A percentile compares a stretch with the other conserved stretches of the same genome.
Evolutionary conservation across 2,113 vertebrate genomes (phyloP).

Genomic region (Pagrus major): DNA sequence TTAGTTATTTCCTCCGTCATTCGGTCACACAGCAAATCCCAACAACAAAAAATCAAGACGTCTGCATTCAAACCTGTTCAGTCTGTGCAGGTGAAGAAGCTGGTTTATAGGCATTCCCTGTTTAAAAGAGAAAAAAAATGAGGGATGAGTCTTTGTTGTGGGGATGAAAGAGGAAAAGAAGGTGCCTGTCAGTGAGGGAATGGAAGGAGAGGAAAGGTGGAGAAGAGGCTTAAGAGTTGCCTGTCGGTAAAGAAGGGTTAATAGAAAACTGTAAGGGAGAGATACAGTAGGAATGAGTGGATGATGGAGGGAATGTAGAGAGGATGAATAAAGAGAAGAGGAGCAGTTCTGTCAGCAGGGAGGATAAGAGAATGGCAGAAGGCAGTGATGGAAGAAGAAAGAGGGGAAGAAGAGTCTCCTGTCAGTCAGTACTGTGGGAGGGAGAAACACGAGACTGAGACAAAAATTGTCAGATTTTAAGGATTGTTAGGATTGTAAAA

Average conservation of each 20-base stretch:
- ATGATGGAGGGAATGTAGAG: conserved; percentile 48
- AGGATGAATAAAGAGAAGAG: conserved; percentile 28
- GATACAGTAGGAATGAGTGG: conserved; percentile 43
- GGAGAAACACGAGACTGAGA: not conserved
- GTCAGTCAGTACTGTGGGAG: conserved; percentile 21
- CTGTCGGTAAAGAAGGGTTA: conserved; percentile 52
- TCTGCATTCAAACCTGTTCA: conserved; percentile 24
- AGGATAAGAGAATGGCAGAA: not conserved
- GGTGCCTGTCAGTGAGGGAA: conserved; percentile 23
- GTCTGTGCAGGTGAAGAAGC: not conserved
- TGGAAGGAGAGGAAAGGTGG: conserved; percentile 44
- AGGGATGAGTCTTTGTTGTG: conserved; percentile 28
- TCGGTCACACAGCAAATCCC: conserved; percentile 5
- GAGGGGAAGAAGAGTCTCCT: not conserved
- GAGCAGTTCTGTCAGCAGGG: conserved; percentile 25
- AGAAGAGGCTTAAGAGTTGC: conserved; percentile 30
- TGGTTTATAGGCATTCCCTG: conserved; percentile 24
- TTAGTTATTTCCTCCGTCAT: not conserved
- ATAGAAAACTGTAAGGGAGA: conserved; percentile 54
- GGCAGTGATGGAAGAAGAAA: conserved; percentile 6
- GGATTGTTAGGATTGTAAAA: conserved; percentile 14
- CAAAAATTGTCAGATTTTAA: conserved; percentile 14
- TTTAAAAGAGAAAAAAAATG: not conserved
- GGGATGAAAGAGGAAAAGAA: conserved; percentile 38
- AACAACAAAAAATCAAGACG: conserved; percentile 9